Conservation (phyloP, 2,888 invertebrate species). For the Scaptomyza cyrtandrae region DNA sequence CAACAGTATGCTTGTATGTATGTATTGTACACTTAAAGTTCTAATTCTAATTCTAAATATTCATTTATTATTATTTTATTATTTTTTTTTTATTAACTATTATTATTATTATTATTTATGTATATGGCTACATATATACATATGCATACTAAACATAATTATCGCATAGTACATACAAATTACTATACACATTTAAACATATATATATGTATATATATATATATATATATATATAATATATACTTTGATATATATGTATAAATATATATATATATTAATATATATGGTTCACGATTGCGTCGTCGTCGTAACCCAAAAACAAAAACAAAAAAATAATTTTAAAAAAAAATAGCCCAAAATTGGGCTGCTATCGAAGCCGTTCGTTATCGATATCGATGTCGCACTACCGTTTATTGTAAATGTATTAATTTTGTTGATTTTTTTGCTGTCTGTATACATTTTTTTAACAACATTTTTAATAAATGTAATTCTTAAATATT, state of each 20-base stretch:
- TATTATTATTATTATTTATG: conserved; percentile 39
- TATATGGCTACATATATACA: conserved; percentile 27
- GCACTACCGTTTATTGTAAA: conserved; percentile 80
- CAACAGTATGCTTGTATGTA: conserved; percentile 52
- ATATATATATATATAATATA: conserved; percentile 6
- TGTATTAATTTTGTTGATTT: conserved; percentile 81
- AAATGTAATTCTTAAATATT: conserved; percentile 79
- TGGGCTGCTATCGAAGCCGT: conserved; percentile 52
- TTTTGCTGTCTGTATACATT: conserved; percentile 80
- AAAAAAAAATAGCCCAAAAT: conserved; percentile 27
- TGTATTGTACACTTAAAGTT: conserved; percentile 45
- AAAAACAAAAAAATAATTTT: conserved; percentile 1
- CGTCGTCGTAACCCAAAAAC: conserved; percentile 53
- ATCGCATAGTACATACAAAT: conserved; percentile 59
- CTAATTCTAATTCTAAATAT: conserved; percentile 53
- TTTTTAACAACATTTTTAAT: conserved; percentile 80
- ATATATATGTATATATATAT: conserved; percentile 29
- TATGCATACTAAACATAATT: conserved; percentile 65
- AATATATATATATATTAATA: conserved; percentile 10
- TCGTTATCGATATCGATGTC: conserved; percentile 73
- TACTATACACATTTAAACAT: conserved; percentile 13
- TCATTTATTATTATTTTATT: conserved; percentile 41
- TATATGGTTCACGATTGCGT: conserved; percentile 40
- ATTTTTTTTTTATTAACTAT: conserved; percentile 35
- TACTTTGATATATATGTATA: conserved; percentile 1